Conservation (phyloP, 2,888 invertebrate species). For the Drosophila nigricruria region DNA sequence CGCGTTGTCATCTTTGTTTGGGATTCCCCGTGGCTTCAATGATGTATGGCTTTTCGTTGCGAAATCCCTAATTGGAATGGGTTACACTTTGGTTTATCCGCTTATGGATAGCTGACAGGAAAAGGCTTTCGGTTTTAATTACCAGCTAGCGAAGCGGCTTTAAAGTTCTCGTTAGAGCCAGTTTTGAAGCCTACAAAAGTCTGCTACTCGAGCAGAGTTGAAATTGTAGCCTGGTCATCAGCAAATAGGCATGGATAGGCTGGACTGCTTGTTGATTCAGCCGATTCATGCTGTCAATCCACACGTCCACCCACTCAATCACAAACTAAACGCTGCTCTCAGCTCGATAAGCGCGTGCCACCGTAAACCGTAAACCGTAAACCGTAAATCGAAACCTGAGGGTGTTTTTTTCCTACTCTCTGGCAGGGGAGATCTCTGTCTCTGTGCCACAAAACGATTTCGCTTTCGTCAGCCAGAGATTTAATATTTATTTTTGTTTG, state of each 20-base stretch:
- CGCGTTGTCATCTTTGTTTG: conserved; percentile 68
- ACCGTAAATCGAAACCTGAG: conserved; percentile 40
- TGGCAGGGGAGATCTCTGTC: conserved; percentile 18
- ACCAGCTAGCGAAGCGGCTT: conserved; percentile 38
- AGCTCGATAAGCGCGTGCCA: conserved; percentile 76
- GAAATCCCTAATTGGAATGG: conserved; percentile 20
- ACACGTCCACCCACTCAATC: conserved; percentile 82
- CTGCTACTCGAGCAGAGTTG: conserved; percentile 5
- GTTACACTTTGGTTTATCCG: conserved; percentile 7
- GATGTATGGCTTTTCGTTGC: conserved; percentile 74
- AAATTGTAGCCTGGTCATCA: conserved; percentile 9
- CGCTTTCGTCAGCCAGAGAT: conserved; percentile 67
- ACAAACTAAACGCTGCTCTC: conserved; percentile 74
- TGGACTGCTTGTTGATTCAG: conserved; percentile 74
- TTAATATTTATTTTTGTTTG: conserved; percentile 82
- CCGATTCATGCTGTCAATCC: conserved; percentile 83
- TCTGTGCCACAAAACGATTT: conserved; percentile 66
- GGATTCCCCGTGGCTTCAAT: conserved; percentile 74
- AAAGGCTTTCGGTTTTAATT: conserved; percentile 69
- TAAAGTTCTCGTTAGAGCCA: conserved; percentile 26
- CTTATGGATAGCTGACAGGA: conserved; percentile 48
- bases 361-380: conserved; percentile 33
- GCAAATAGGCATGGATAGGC: conserved; percentile 33
- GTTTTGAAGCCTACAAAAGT: conserved; percentile 12
- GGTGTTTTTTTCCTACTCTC: not conserved